Evolutionary conservation across 2,888 invertebrate genomes (phyloP).

Genomic region (Antheraea yamamai): DNA sequence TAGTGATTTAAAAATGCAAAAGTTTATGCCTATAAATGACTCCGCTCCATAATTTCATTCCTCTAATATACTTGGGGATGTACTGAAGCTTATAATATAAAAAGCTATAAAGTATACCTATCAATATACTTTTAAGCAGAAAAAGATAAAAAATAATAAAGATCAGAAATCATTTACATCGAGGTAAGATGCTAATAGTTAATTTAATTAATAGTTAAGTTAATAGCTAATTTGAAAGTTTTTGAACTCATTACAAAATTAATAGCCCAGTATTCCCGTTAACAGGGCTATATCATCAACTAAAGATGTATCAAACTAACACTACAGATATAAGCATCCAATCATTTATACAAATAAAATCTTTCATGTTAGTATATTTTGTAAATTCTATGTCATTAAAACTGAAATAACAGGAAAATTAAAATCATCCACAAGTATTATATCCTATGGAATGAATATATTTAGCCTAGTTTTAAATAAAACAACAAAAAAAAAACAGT

Average conservation of each 20-base stretch:
- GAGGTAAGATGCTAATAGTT: too few relatives aligned
- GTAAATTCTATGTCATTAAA: neutral
- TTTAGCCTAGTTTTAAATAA: neutral
- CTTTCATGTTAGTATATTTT: neutral
- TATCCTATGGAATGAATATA: neutral
- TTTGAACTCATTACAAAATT: too few relatives aligned
- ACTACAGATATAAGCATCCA: too few relatives aligned
- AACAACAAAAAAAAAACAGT: neutral
- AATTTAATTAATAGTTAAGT: too few relatives aligned
- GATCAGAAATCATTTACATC: neutral
- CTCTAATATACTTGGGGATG: neutral
- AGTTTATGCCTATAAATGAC: too few relatives aligned
- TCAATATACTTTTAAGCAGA: neutral
- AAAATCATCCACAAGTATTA: neutral
- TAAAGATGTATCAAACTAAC: too few relatives aligned
- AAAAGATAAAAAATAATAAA: neutral
- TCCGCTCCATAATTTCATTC: neutral
- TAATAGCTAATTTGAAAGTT: too few relatives aligned
- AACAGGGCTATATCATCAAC: too few relatives aligned
- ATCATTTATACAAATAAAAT: too few relatives aligned
- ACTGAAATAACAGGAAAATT: neutral
- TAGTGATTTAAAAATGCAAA: too few relatives aligned
- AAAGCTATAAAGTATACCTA: too few relatives aligned
- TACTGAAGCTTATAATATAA: neutral
- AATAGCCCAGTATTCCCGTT: too few relatives aligned